Base-by-base conservation (phyloP, 2,888 invertebrate species). In the Andricus curvator region DNA sequence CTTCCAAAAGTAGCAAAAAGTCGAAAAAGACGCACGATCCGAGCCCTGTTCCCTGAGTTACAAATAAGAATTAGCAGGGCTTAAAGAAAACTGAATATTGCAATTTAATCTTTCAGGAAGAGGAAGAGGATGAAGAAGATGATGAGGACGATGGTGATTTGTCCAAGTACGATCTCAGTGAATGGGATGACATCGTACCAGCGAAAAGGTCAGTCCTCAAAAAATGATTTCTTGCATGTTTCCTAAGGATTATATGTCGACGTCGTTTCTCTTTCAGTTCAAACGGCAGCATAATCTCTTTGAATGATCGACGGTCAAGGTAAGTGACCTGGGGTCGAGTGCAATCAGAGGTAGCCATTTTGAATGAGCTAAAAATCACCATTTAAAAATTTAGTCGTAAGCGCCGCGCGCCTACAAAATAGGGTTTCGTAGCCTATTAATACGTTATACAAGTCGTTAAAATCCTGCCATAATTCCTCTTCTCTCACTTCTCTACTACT, bases 141-240 rank as follows among this genome's bases (percentile, higher is more conserved):
- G 94, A 94, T 17, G 94, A 94, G 66, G 94, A 94, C 67, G 94
- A 94, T 87, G 94, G 93, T 22, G 94, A 94, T 91, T 91, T 94
- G 84, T 94, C 94, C 15, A 94, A 94, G 86, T 94, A 94, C 85
- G 94, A 94, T 91, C 92, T 94, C 82, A 94, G 94, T 81, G 94
- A 94, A 88, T 94, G 94, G 94, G 94, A 94, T 78, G 93, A 93
- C 83, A 89, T 91, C 84, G 89, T 88, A 66, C 85, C 90, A 60
- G 87, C 82, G 51, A 91, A 92, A 85, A 91, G 88, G 92, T 92
- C 89, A 83, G 68, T 68, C 70, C 65, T 41, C 76, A 70, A 20
- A 20, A 29, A 68, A n/a, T 74, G 22, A 80, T 44, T 64, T 33
- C 13, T 44, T 76, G 68, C 41, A 79, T 80, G 77, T 29, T 74